Evolutionary conservation across 2,113 vertebrate genomes (phyloP).

Genomic region (Pterocles gutturalis): DNA sequence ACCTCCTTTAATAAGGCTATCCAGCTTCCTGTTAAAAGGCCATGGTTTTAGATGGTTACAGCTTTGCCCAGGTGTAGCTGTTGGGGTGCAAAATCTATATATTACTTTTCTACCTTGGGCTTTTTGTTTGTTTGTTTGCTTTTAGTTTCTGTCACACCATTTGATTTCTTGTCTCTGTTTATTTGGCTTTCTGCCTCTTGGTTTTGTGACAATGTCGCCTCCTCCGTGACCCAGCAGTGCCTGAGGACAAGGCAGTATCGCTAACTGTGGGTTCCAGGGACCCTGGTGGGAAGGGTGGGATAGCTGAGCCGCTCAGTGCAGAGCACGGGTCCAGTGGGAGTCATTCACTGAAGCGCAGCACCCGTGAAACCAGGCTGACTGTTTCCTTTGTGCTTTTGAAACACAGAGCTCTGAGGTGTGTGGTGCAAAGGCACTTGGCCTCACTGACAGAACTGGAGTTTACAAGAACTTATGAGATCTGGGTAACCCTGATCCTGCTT

Average conservation of each 20-base stretch:
- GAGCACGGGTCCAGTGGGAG: neutral
- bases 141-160: neutral
- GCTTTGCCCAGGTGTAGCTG: neutral
- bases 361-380: neutral
- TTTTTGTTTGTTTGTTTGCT: neutral
- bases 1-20: neutral
- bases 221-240: rapidly evolving
- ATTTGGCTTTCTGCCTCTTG: neutral
- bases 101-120: neutral
- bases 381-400: neutral
- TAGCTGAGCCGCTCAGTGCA: neutral
- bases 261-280: neutral
- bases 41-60: neutral
- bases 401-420: neutral
- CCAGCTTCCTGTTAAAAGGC: neutral
- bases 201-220: neutral
- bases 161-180: neutral
- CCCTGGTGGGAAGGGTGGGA: neutral
- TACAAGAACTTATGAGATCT: neutral
- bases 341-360: neutral
- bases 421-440: neutral
- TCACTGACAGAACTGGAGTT: neutral
- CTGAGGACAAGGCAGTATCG: neutral
- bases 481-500: neutral
- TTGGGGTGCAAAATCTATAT: neutral